Evolutionary conservation across 1,140 invertebrate genomes (phyloP), one percentile per base, ranked within the genome.

Genomic region (Nilaparvata lugens): DNA sequence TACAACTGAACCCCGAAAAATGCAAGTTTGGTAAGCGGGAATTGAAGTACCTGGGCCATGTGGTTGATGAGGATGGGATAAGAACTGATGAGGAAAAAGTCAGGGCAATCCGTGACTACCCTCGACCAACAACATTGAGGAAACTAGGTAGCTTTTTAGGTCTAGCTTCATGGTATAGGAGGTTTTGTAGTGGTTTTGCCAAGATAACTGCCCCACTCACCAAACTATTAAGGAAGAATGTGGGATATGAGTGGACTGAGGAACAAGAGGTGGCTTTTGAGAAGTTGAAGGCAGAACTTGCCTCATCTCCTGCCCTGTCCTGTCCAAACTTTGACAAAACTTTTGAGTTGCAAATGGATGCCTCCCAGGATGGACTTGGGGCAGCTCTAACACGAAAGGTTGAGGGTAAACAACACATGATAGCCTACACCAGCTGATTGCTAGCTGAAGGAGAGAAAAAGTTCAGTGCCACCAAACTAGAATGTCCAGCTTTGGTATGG

Each of bases 401-500:
- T 16, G 48, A 63, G 24, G 58, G 54, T 19, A 21, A 52, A 56
- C 64, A 66, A 43, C 48, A 61, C 7, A 68, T 70, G 1, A 68
- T 77, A 40, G 66, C 64, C 1, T 76, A 74, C 64, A 65, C 67
- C n/a, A 69, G 70, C 19, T 51, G 72, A 9, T 56, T 61, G 4
- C 51, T 77, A 11, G 57, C 35, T 24, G 42, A 60, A 11, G 6
- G 58, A 6, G 75, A 79, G 67, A 55, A 51, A 42, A 72, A 72
- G 4, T 78, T 71, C 60, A 54, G 64, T 1, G 65, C 66, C 0
- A 74, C 70, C 0, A 71, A 79, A 66, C 60, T 63, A 55, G 77
- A 79, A 69, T 68, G 66, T 45, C 62, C 79, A 19, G 75, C 72
- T 14, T 56, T 78, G 6, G 45, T 76, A 14, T 69, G 65, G 56